Conservation (phyloP, 1,140 invertebrate species). For the Branchinecta lindahli region DNA sequence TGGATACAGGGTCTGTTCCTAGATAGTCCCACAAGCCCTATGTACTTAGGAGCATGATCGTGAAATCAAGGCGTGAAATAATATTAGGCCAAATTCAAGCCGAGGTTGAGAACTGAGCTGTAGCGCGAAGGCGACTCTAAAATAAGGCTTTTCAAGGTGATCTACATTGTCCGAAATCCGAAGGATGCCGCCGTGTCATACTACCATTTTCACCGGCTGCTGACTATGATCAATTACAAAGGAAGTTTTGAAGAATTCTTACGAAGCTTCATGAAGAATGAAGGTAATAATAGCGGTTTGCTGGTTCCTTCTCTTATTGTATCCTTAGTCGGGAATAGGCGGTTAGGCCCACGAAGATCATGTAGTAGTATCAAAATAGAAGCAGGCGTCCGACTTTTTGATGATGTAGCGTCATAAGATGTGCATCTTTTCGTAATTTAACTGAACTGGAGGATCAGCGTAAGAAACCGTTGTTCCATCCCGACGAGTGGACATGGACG, state of each 20-base stretch:
- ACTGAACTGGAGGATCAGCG: too few relatives aligned
- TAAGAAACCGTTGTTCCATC: too few relatives aligned
- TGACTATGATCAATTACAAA: slow-evolving; percentile 28
- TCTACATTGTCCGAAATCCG: slow-evolving; percentile 37
- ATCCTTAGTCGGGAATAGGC: slow-evolving; percentile 1
- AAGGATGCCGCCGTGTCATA: slow-evolving; percentile 37
- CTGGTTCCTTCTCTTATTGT: too few relatives aligned
- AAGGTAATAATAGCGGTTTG: slow-evolving; percentile 27
- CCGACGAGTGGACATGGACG: too few relatives aligned
- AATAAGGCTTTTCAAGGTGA: slow-evolving; percentile 29
- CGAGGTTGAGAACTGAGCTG: too few relatives aligned
- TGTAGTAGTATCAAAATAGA: background rate
- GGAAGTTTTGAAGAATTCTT: slow-evolving; percentile 33
- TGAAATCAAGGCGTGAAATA: too few relatives aligned
- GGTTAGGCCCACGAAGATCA: background rate
- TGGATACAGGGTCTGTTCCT: too few relatives aligned
- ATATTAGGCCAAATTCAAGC: too few relatives aligned
- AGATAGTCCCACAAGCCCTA: too few relatives aligned
- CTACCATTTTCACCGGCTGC: slow-evolving; percentile 34
- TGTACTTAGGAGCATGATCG: too few relatives aligned
- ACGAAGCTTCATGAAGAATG: slow-evolving; percentile 32
- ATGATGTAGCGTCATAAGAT: background rate
- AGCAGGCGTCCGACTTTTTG: slow-evolving; percentile 9
- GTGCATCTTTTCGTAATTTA: too few relatives aligned
- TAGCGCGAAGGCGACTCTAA: background rate